phyloP scores from a whole-genome alignment of 2,888 invertebrate species.

The Petrophora chlorosata region DNA sequence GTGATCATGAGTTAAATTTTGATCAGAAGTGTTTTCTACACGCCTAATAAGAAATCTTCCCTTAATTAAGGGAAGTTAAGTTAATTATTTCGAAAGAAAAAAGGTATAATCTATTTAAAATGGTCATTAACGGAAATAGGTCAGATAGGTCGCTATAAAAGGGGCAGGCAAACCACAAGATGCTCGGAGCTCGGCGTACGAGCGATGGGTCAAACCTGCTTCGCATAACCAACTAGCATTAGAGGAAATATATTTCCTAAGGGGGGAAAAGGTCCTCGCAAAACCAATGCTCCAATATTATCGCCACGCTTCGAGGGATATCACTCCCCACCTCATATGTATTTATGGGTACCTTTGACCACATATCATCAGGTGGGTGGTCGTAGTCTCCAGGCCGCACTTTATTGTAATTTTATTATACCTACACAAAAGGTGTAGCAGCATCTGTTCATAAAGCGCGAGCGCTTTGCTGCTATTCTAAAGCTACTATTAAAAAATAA shows the following conservation, averaged over 20 bases:
- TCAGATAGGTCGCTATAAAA: constrained; percentile 34
- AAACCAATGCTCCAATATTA: constrained; percentile 24
- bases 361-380: constrained; percentile 52
- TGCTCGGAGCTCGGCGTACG: constrained; percentile 27
- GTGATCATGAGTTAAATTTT: too few species aligned
- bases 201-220: constrained; percentile 40
- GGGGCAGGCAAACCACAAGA: constrained; percentile 35
- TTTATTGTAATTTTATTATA: constrained; percentile 2
- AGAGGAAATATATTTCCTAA: constrained; percentile 20
- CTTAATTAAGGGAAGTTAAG: too few species aligned
- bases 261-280: constrained; percentile 20
- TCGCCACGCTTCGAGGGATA: constrained; percentile 25
- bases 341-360: constrained; percentile 31
- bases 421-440: neutral
- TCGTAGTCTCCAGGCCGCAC: neutral
- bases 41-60: too few species aligned
- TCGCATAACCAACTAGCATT: constrained; percentile 35
- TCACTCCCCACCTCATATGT: constrained; percentile 11
- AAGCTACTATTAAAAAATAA: neutral
- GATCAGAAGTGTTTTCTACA: too few species aligned
- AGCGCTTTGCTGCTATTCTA: neutral
- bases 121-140: constrained; percentile 29
- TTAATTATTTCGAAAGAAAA: too few species aligned
- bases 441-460: neutral
- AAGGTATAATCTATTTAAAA: too few species aligned